Base-by-base conservation (phyloP, 2,888 invertebrate species). In the Platycheirus rosarum region DNA sequence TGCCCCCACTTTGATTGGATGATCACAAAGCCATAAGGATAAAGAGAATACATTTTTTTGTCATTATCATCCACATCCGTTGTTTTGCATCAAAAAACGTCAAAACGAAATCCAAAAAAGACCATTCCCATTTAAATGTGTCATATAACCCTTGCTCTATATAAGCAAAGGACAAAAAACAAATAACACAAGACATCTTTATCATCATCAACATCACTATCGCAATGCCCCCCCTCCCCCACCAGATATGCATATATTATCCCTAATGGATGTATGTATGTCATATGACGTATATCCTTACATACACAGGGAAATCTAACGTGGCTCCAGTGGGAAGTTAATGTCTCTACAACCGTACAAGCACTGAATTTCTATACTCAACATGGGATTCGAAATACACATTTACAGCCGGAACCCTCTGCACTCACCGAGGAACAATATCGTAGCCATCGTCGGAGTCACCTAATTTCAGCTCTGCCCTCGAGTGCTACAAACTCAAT, bases 181-280 rank as follows among this genome's bases (percentile, higher is more conserved):
- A 60, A 44, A 65, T 49, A 71, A 51, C 49, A 66, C 57, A 71
- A 35, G 40, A 51, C 37, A 49, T 49, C 37, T 46, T 71, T 37
- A 68, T 66, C 78, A 40, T 65, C 49, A 71, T 29, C 66, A 74
- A 18, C 68, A 55, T 40, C 63, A 42, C 26, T 37, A 37, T 37
- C 60, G 44, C 51, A 29, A 63, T 51, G 46, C 55, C 42, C 69
- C 57, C 48, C 68, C 40, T 6, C 1, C 5, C 6, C 46, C 37
- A 46, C 46, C 37, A 46, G 57, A 75, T 75, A 63, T 75, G 75
- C 79, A 80, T 65, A 75, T 65, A 75, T 69, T 74, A 75, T 75
- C 69, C 63, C 14, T 42, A 69, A 74, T 68, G 14, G 32, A 42
- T 40, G 46, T 11, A n/a, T 16, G 14, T 9, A 7, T 18, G 7